Base-by-base conservation (phyloP, 2,797 vertebrate genomes). In the Sebastiscus albofasciatus region DNA sequence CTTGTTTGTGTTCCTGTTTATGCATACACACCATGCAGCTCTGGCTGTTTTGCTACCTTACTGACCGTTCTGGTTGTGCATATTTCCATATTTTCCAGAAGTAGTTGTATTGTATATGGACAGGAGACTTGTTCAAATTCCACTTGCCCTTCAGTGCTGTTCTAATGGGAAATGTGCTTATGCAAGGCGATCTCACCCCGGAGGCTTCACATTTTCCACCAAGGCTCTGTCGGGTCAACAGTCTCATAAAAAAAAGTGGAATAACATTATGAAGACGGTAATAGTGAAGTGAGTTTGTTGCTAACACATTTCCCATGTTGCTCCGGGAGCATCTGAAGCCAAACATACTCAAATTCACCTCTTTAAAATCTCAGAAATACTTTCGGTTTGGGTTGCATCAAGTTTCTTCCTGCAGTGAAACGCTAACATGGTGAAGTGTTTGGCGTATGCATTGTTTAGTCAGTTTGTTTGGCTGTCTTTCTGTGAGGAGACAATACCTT, bases 91-190 rank as follows among this genome's bases (percentile, higher is more conserved):
- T 89, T 90, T 93, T 93, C 67, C 79, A 72, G 54, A 86, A 84
- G 69, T 82, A 65, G 22, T 83, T 81, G 67, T 76, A 86, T 92
- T 89, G 83, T 90, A 81, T 82, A 70, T 79, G 71, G 73, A 87
- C 79, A 84, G 83, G 84, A 90, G 79, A 88, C 60, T 79, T 83
- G 89, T 81, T 88, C 77, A 90, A 83, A 92, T 92, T 88, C 89
- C 82, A 87, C 87, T 88, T 91, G 89, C 90, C 92, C 91, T 89
- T 92, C 89, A 92, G 93, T 91, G 85, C 86, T 90, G 82, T 91
- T 93, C 87, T 94, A 93, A 95, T 94, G 92, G 91, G 92, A 95
- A 94, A 93, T 91, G 92, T 93, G 90, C 92, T 94, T 94, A 93
- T 95, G 90, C 90, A 94, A 93, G 93, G 87, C 86, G 39, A 94